Base-by-base conservation (phyloP, 2,797 vertebrate genomes). In the Xenopus petersii region DNA sequence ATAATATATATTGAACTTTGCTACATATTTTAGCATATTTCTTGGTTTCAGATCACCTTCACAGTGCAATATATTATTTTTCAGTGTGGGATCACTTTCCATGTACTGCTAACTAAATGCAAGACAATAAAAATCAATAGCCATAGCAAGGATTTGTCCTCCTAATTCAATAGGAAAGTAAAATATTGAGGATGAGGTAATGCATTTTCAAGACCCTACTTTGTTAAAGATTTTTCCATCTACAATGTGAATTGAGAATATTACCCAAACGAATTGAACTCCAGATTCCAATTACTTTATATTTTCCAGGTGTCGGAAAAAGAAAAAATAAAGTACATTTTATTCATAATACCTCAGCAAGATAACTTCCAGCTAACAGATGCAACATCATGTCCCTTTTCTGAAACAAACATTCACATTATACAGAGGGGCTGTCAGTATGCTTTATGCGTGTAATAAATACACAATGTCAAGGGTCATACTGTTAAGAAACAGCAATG, bases 181-280 rank as follows among this genome's bases (percentile, higher is more conserved):
- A 83, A 84, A 67, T 74, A 73, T 73, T 64, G 75, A 0, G 0
- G 70, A 82, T 69, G 81, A 84, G 81, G 70, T 83, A 83, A 85
- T 66, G 81, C 49, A 71, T 66, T 16, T 74, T 33, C 67, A 66
- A 24, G 61, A 10, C 47, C 47, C 17, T 65, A 74, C 74, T 74
- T 70, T 30, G 6, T 11, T 55, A 73, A 66, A 64, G 24, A 64
- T 58, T 66, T 70, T 79, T 70, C 71, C 36, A 70, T 79, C 67
- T 70, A 55, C 60, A 26, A 47, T 70, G 55, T 79, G 67, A 64
- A 79, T 79, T 74, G 60, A 33, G 54, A 74, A 74, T 74, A 79
- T 79, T 70, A 74, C 71, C 71, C 67, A 74, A 79, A 79, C 74
- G 55, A 70, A 74, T 79, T 79, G 77, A 61, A 66, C 62, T 79